Base-by-base conservation (phyloP, 2,888 invertebrate species). In the Apamea monoglypha region DNA sequence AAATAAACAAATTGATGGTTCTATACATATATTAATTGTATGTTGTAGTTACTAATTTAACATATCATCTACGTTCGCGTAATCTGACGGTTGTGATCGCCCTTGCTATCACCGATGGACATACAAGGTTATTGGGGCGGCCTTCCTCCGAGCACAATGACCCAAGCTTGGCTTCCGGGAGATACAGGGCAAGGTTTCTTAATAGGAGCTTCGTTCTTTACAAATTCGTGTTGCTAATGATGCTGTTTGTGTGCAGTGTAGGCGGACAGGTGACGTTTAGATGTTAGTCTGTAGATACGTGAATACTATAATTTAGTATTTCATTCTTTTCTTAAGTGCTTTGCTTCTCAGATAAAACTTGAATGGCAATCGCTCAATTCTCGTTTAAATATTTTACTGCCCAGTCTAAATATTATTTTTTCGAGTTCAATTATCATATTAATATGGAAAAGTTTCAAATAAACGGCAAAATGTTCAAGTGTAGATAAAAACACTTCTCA, bases 121-220 rank as follows among this genome's bases (percentile, higher is more conserved):
- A 80, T 72, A 87, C 90, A 91, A 92, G 92, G 92, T 90, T 84
- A 83, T 71, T 70, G 67, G 71, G 64, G 76, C 85, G 90, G 86
- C 92, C 92, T 92, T 91, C 88, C 81, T 83, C 59, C 76, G 87
- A 91, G 92, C 90, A 89, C 93, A 93, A 90, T 91, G 92, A 92
- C 92, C 92, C 89, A 88, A 77, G 89, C 80, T 86, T 78, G 76
- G 72, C 90, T 92, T 92, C 92, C 92, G 90, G 89, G 85, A 86
- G 86, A 32, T 80, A 77, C 89, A 84, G 87, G 87, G 83, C 89
- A 90, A 89, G 87, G 90, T 89, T 85, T 77, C 40, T 61, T 80
- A 82, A 73, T 82, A 75, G 66, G 77, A 83, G 50, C 76, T 78
- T 81, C 78, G 76, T 83, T 64, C 78, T 81, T 84, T 70, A 83